Conservation (phyloP, 2,888 invertebrate genomes). For the Tenthredo mesomela region DNA sequence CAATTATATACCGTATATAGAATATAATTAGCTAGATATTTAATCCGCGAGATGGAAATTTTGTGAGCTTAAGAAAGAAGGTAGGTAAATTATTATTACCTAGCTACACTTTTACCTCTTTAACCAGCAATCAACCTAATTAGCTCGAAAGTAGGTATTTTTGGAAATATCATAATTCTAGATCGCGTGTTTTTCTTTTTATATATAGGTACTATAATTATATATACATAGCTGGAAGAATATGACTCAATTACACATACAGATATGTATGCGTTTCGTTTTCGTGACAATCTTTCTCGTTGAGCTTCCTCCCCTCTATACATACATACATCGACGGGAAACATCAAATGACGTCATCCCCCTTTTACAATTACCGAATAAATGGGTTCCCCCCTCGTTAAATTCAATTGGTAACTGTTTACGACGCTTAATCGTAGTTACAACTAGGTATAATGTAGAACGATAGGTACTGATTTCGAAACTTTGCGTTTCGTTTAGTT, state of each 20-base stretch:
- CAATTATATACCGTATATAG: too few species aligned
- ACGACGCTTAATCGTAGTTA: neutral
- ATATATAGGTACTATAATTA: neutral
- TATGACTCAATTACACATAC: neutral
- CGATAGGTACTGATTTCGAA: neutral
- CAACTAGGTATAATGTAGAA: neutral
- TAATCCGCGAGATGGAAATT: too few species aligned
- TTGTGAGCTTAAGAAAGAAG: neutral
- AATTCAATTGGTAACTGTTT: neutral
- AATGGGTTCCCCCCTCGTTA: neutral
- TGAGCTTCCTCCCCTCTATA: neutral
- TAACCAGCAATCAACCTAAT: neutral
- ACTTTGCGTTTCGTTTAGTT: neutral
- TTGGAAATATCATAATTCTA: neutral
- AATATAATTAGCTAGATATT: too few species aligned
- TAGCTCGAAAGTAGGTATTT: neutral
- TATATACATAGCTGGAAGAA: neutral
- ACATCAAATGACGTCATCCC: constrained; percentile 40
- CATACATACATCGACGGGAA: constrained; percentile 11
- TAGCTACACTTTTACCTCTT: neutral
- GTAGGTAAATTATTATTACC: too few species aligned
- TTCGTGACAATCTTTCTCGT: constrained; percentile 24
- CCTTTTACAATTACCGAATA: constrained; percentile 39
- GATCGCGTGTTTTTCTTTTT: constrained; percentile 6
- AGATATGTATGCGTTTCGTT: neutral